Evolutionary conservation across 2,113 vertebrate species (phyloP), one percentile per base, ranked within the genome.

Genomic region (Pseudorhombus dupliciocellatus): DNA sequence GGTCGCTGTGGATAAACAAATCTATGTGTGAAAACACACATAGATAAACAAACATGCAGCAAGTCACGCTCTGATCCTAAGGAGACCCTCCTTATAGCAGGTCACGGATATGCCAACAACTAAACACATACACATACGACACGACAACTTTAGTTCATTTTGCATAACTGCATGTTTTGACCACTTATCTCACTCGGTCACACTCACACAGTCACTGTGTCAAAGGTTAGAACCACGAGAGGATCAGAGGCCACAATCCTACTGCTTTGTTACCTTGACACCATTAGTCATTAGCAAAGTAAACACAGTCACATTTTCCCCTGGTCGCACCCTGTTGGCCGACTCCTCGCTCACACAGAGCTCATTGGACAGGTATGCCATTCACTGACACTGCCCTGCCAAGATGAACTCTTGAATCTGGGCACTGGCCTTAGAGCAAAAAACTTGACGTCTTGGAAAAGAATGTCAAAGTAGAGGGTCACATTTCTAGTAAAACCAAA

Each of bases 221-320:
- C 73, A 90, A 79, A 83, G 84, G 77, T 77, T 66, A 81, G 48
- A 48, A 78, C 73, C 50, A 54, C 26, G n/a, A 66, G 64, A 31
- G 56, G 73, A 83, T 82, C 72, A 84, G 61, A 79, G 66, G 68
- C 68, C 73, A 75, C 78, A 78, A 89, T 83, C 58, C 56, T 66
- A 63, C 77, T 71, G 62, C 53, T 68, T 78, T 44, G 77, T 88
- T 88, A 87, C 81, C 80, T 85, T 85, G 84, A 85, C 82, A 88
- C 83, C 73, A 88, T 81, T 81, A 84, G 79, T 86, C 79, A 87
- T 87, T 80, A 87, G 71, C 83, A 84, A 71, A 74, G 79, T 76
- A 84, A 88, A 90, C 85, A 81, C 65, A 53, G 70, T 85, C 75
- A 76, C 72, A 62, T 74, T 77, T 79, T 75, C 76, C 77, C 18